These are phyloP conservation scores for Chrysomela aeneicollis DNA, from an alignment of 2,888 invertebrate species.

Conservation along the genomic window DNA sequence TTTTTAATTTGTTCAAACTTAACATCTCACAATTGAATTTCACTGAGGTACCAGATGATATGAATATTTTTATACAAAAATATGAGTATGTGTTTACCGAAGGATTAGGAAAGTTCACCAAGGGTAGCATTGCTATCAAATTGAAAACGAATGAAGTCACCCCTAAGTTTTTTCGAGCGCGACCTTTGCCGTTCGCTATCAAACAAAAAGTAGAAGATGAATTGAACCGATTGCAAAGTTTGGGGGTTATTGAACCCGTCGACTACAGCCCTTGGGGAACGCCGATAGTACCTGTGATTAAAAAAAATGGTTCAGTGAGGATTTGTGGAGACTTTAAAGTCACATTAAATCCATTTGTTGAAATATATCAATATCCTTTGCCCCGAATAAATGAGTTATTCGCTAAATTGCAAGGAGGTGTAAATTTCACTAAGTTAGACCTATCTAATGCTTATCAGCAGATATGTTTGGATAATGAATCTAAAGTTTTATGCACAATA, in stretches of 20 bases:
- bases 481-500: slow-evolving; percentile 20
- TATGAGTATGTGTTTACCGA: background rate
- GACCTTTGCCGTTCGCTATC: slow-evolving; percentile 13
- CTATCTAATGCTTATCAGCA: slow-evolving; percentile 26
- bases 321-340: slow-evolving; percentile 9
- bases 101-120: slow-evolving; percentile 11
- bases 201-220: slow-evolving; percentile 13
- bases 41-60: background rate
- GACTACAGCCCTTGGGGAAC: slow-evolving; percentile 14
- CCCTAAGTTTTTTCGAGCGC: slow-evolving; percentile 7
- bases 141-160: background rate
- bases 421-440: slow-evolving; percentile 28
- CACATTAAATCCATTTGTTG: background rate
- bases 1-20: background rate
- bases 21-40: slow-evolving; percentile 1
- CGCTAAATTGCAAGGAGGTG: slow-evolving; percentile 17
- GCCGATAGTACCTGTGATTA: background rate
- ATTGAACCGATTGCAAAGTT: slow-evolving; percentile 8
- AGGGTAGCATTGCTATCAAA: slow-evolving; percentile 8
- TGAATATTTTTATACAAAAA: background rate
- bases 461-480: slow-evolving; percentile 19
- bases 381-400: slow-evolving; percentile 6
- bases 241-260: slow-evolving; percentile 15
- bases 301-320: slow-evolving; percentile 2
- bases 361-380: slow-evolving; percentile 1